Evolutionary conservation across 2,888 invertebrate genomes (phyloP), one percentile per base, ranked within the genome.

Genomic region (Hyles lineata): DNA sequence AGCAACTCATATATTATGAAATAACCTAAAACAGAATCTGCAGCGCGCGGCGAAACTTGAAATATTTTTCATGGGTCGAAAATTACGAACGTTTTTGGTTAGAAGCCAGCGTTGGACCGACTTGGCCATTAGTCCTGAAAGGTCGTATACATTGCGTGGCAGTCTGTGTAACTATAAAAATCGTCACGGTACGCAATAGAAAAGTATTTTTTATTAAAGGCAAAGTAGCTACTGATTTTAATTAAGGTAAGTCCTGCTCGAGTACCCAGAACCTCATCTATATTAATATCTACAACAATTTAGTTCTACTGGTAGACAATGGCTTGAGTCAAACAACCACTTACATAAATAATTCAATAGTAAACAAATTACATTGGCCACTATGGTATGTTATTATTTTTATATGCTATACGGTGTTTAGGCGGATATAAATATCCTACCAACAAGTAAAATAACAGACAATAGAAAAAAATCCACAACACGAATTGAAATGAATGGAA

Each of bases 31-130:
- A 32, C n/a, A 35, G 32, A 67, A 43, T 43, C 21, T 43, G 43
- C 21, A 67, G 21, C 21, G 43, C 8, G n/a, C 21, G 43, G 21
- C 15, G 17, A 67, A 50, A 50, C 50, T 67, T 43, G 67, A 50
- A 50, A 67, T 67, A 67, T 67, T 67, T 62, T 50, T 62, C 35
- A 35, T 67, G 67, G 2, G 50, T 55, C n/a, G 19, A 17, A 17
- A 55, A n/a, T 17, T 50, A 62, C 50, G 25, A 50, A 67, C 67
- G 67, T 50, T 67, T 67, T 67, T 67, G 67, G 50, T 67, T 67
- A 15, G 50, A 7, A 23, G 50, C 67, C 67, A 67, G 67, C 52
- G 19, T 55, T 15, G 52, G 43, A 21, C 35, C 35, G 35, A 35
- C 35, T 63, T 23, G n/a, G 11, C n/a, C 35, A 4, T 21, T 50